phyloP scores from a whole-genome alignment of 2,888 invertebrate species.

The Lacanobia oleracea region DNA sequence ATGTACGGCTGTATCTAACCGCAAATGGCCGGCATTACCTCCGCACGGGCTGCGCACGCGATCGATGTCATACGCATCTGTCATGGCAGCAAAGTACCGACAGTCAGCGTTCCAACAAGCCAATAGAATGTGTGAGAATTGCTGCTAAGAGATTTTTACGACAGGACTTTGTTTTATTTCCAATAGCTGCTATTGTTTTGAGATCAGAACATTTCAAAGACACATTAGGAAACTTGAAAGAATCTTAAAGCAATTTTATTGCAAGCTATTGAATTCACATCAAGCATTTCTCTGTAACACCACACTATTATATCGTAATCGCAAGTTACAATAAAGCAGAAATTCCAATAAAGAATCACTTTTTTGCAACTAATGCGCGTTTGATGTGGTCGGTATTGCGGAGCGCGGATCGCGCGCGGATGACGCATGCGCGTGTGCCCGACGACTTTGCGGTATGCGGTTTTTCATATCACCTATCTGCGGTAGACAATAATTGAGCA shows the following conservation, averaged over 20 bases:
- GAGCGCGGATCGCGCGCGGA: slow-evolving; percentile 53
- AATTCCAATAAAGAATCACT: slow-evolving; percentile 38
- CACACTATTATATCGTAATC: slow-evolving; percentile 44
- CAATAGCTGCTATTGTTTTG: neutral
- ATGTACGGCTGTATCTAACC: slow-evolving; percentile 77
- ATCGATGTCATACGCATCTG: slow-evolving; percentile 72
- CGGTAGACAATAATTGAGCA: slow-evolving; percentile 71
- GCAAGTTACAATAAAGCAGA: slow-evolving; percentile 43
- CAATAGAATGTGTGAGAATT: slow-evolving; percentile 29
- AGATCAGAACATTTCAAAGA: neutral
- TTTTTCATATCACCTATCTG: slow-evolving; percentile 81
- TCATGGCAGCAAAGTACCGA: slow-evolving; percentile 44
- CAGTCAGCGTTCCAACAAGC: slow-evolving; percentile 37
- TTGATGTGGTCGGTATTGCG: slow-evolving; percentile 66
- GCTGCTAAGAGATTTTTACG: slow-evolving; percentile 7
- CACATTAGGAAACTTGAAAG: neutral
- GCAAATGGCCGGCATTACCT: slow-evolving; percentile 82
- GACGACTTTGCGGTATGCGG: slow-evolving; percentile 76
- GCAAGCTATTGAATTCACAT: slow-evolving; percentile 32
- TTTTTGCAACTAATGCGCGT: slow-evolving; percentile 64
- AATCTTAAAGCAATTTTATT: slow-evolving; percentile 14
- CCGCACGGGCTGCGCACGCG: slow-evolving; percentile 80
- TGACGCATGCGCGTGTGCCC: slow-evolving; percentile 68
- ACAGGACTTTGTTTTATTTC: slow-evolving; percentile 2
- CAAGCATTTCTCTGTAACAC: slow-evolving; percentile 31